Conservation (phyloP, 1,140 invertebrate species). For the Temnothorax curvispinosus region DNA sequence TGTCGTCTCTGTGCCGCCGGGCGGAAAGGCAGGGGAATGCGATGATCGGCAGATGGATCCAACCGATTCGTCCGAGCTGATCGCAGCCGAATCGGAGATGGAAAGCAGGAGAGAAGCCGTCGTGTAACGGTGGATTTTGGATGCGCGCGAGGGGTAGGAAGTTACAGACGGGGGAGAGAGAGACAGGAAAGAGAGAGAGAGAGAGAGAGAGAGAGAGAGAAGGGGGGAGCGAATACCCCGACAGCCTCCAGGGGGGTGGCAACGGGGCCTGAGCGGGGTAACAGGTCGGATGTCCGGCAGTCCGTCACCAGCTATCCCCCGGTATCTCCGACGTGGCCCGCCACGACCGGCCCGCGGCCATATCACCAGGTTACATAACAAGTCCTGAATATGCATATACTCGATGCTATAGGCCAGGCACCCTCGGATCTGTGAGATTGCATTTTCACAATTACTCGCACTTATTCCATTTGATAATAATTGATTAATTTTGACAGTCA, state of each 20-base stretch:
- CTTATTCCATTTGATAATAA: neutral
- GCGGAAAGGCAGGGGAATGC: slow-evolving; percentile 29
- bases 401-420: slow-evolving; percentile 38
- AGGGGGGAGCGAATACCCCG: slow-evolving; percentile 38
- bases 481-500: neutral
- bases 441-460: neutral
- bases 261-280: slow-evolving; percentile 74
- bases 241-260: slow-evolving; percentile 31
- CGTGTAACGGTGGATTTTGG: slow-evolving; percentile 51
- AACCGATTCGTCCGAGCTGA: slow-evolving; percentile 52
- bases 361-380: slow-evolving; percentile 79
- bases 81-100: slow-evolving; percentile 49
- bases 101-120: slow-evolving; percentile 47
- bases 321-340: slow-evolving; percentile 79
- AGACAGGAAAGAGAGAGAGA: slow-evolving; percentile 16
- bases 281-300: slow-evolving; percentile 85
- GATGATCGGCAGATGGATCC: slow-evolving; percentile 55
- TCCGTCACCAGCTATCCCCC: slow-evolving; percentile 83
- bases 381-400: slow-evolving; percentile 84
- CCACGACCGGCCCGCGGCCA: slow-evolving; percentile 72
- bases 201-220: slow-evolving; percentile 14
- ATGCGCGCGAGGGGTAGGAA: slow-evolving; percentile 47
- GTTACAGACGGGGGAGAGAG: slow-evolving; percentile 20
- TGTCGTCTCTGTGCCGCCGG: neutral
- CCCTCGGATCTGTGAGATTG: neutral